These are phyloP conservation scores for Mohoua ochrocephala DNA, from an alignment of 2,113 vertebrate genomes.

Conservation along the genomic window DNA sequence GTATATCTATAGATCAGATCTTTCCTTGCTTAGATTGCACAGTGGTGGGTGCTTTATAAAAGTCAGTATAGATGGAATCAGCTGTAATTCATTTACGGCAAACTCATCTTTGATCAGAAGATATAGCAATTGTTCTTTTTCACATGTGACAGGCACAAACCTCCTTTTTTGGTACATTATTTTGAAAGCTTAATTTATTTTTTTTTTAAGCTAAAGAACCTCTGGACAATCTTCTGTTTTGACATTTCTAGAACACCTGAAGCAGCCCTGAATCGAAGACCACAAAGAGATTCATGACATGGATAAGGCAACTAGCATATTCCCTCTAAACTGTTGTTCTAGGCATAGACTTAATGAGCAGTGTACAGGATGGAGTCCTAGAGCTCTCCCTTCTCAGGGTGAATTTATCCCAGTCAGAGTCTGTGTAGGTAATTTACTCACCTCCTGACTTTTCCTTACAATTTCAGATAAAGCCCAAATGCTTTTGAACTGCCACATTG, in stretches of 20 bases:
- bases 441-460: not conserved
- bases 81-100: not conserved
- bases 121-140: not conserved
- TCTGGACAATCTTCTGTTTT: not conserved
- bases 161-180: not conserved
- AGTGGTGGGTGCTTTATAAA: not conserved
- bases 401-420: not conserved
- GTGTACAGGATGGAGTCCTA: not conserved
- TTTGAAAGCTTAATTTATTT: not conserved
- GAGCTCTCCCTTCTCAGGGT: not conserved
- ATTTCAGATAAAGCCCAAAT: not conserved
- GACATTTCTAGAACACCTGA: not conserved
- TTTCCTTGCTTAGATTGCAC: not conserved
- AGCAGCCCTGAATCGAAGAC: not conserved
- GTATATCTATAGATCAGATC: conserved; percentile 14
- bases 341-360: not conserved
- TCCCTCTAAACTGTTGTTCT: not conserved
- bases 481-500: not conserved
- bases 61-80: not conserved
- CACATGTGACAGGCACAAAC: not conserved
- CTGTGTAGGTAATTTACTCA: not conserved
- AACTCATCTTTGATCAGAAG: not conserved
- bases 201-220: not conserved
- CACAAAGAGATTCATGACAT: not conserved
- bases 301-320: not conserved